Conservation (phyloP, 2,888 invertebrate species). For the Eugnorisma glareosa region DNA sequence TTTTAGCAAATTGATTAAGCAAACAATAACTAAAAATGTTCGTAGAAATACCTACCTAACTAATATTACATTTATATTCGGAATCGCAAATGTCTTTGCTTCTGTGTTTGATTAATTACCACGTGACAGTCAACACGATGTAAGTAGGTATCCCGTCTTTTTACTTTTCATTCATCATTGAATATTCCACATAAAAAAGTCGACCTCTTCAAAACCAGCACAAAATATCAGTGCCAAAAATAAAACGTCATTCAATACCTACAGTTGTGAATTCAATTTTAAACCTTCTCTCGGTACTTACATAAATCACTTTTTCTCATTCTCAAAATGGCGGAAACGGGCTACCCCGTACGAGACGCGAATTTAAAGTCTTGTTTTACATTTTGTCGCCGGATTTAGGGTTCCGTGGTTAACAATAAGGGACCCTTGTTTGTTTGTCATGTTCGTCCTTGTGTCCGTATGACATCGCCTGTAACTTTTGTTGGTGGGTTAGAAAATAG, state of each 20-base stretch:
- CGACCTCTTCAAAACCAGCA: background rate
- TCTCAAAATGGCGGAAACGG: conserved; percentile 62
- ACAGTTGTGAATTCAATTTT: conserved; percentile 48
- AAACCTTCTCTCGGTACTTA: conserved; percentile 41
- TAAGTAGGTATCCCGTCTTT: background rate
- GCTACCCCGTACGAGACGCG: conserved; percentile 58
- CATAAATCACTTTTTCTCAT: conserved; percentile 63
- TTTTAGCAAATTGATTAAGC: background rate
- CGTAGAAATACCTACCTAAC: background rate
- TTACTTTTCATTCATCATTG: background rate
- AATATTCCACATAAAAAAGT: background rate
- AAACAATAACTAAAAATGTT: too few species aligned
- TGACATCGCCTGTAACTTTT: background rate
- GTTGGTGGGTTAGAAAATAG: background rate
- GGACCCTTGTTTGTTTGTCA: background rate
- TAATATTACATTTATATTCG: background rate
- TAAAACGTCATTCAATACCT: conserved; percentile 42
- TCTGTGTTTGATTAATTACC: background rate
- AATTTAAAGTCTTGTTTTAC: conserved; percentile 65
- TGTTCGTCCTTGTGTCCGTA: background rate
- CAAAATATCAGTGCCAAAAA: conserved; percentile 39
- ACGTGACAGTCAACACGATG: background rate
- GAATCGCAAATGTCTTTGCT: background rate
- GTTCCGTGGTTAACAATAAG: background rate
- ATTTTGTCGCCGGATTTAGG: conserved; percentile 56